Evolutionary conservation across 1,140 invertebrate genomes (phyloP).

Genomic region (Diploscapter pachys): DNA sequence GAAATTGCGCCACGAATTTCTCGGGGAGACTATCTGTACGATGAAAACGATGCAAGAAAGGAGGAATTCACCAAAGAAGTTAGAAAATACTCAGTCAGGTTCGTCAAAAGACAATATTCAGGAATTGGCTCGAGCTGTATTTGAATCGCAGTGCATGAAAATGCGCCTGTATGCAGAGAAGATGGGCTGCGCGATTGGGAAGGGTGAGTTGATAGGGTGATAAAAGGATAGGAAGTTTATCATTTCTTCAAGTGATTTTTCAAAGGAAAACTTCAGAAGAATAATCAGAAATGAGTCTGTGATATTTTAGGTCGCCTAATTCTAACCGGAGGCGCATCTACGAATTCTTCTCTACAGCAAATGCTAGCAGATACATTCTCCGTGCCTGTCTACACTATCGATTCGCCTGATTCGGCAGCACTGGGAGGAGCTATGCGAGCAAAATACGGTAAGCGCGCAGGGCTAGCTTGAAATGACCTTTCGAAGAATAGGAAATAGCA

Average conservation of each 20-base stretch:
- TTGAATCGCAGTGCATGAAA: slow-evolving; percentile 35
- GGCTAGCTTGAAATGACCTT: too few relatives aligned
- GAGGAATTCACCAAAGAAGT: slow-evolving; percentile 16
- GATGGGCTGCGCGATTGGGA: slow-evolving; percentile 11
- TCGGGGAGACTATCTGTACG: slow-evolving; percentile 57
- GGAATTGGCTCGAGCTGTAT: slow-evolving; percentile 30
- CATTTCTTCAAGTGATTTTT: too few relatives aligned
- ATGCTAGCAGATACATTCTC: slow-evolving; percentile 39
- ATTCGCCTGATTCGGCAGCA: slow-evolving; percentile 34
- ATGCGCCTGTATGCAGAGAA: slow-evolving; percentile 31
- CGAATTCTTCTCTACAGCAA: slow-evolving; percentile 20
- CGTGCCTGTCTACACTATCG: slow-evolving; percentile 23
- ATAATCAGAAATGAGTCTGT: too few relatives aligned
- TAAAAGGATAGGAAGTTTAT: too few relatives aligned
- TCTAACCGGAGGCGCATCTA: slow-evolving; percentile 32
- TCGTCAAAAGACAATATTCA: slow-evolving; percentile 2
- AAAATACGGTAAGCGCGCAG: slow-evolving; percentile 13
- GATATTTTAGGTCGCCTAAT: slow-evolving; percentile 11
- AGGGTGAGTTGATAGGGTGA: too few relatives aligned
- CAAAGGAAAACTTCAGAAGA: too few relatives aligned
- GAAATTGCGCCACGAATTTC: slow-evolving; percentile 34
- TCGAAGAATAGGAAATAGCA: too few relatives aligned
- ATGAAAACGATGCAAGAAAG: slow-evolving; percentile 62
- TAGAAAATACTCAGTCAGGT: background rate
- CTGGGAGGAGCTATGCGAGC: slow-evolving; percentile 38